Base-by-base conservation (phyloP, 1,140 invertebrate species). In the Pteromalus puparum region DNA sequence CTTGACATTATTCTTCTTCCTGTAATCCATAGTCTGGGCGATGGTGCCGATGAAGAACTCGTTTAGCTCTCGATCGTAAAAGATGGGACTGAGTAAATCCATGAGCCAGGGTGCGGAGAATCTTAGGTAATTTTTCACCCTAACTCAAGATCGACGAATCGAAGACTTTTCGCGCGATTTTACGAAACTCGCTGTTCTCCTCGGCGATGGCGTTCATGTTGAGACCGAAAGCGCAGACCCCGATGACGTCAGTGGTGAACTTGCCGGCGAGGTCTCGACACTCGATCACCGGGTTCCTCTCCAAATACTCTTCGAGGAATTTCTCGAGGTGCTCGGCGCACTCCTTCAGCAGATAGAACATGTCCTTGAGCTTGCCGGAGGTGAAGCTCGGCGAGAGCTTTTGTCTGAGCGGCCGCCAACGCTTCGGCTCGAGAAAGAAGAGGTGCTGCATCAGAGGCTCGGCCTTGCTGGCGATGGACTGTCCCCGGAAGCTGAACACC, bases 171-270 rank as follows among this genome's bases (percentile, higher is more conserved):
- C 84, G 87, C 6, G 92, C 93, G 83, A 93, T 89, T 88, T 90
- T 90, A 74, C 91, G 87, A 87, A 94, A 94, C 83, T 93, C 89
- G 2, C 92, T 91, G 76, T 94, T 88, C 48, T 93, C 91, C 83
- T 95, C 89, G 68, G 90, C 88, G 26, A 95, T 87, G 24, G 92
- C 89, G 82, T 94, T 93, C 84, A 91, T 91, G 70, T 95, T 91
- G 4, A 95, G 90, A 1, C 95, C 94, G 89, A 95, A 95, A 28
- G 93, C 94, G 80, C 93, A 94, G 0, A 91, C 91, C 1, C 92
- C 94, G 76, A 95, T 95, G 10, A 94, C 92, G 86, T 95, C 94
- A 18, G 93, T 94, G 0, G 93, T 92, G 80, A 93, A 95, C 67
- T 93, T 92, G 2, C 90, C 91, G 75, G 94, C 87, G 2, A 94